Base-by-base conservation (phyloP, 2,797 vertebrate genomes). In the Parotocinclus haroldoi region DNA sequence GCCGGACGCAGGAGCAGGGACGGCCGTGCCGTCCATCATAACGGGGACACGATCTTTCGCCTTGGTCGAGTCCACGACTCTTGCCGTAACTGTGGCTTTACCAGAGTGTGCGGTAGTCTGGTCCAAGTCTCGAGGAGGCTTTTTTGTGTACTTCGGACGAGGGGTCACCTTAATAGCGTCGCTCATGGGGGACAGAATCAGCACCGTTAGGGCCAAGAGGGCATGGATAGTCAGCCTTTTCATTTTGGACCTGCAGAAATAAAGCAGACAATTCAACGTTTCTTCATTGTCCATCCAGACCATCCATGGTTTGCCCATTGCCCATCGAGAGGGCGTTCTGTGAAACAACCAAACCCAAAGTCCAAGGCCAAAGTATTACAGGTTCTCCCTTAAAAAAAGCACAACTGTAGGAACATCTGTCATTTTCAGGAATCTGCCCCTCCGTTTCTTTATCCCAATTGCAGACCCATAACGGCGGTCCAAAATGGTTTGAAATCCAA, bases 131-230 rank as follows among this genome's bases (percentile, higher is more conserved):
- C 72, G 73, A 3, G 83, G 16, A 0, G 89, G 88, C 83, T 93
- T 96, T 79, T 96, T 95, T 0, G 88, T 95, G 84, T 91, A 91
- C 80, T 92, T 96, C 72, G 91, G 87, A 4, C 85, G 87, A 0
- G 84, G 87, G 11, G 94, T 96, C 38, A 91, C 93, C 80, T 95
- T 98, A 36, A 87, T 78, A 0, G 83, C 73, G 1, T 73, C 51
- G 0, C 46, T 79, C 3, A 71, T 36, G 18, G 80, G 58, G 14
- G 74, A 72, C 63, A 92, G 69, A n/a, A 80, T 54, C 17, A 89
- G 57, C 63, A 75, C 57, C 68, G 85, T 78, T 11, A 79, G 58
- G 61, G 76, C 79, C 58, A 83, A 45, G 54, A 77, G 54, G 16
- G 16, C 49, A 55, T 63, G 86, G 72, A 76, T 70, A 69, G 52